Evolutionary conservation across 2,113 vertebrate species (phyloP).

Genomic region (Cryptomyrus ogoouensis): DNA sequence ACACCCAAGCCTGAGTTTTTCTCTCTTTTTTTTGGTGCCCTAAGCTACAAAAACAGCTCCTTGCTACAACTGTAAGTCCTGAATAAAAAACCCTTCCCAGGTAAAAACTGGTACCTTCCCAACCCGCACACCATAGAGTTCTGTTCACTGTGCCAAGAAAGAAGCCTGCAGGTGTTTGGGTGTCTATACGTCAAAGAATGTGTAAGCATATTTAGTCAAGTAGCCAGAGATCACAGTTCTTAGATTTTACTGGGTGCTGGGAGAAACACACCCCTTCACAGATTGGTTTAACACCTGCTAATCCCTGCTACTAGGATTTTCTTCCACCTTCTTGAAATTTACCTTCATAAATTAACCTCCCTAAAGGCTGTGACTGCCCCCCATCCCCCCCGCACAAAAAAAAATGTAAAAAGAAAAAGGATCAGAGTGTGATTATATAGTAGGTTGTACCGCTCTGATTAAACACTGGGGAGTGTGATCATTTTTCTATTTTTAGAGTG

Average conservation of each 20-base stretch:
- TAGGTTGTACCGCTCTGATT: neutral
- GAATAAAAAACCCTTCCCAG: neutral
- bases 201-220: neutral
- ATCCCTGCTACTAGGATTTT: neutral
- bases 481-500: neutral
- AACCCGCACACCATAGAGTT: neutral
- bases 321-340: neutral
- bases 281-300: neutral
- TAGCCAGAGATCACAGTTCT: neutral
- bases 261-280: neutral
- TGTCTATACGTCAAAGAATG: neutral
- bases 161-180: neutral
- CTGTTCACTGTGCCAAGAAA: neutral
- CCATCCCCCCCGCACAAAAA: neutral
- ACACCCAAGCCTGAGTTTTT: neutral
- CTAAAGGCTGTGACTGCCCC: neutral
- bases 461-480: neutral
- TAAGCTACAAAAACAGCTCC: neutral
- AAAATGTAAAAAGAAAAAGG: neutral
- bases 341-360: neutral
- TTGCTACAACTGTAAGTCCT: neutral
- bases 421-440: neutral
- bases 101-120: neutral
- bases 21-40: neutral
- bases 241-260: neutral